Evolutionary conservation across 2,113 vertebrate genomes (phyloP).

Genomic region (Phalacrocorax pelagicus): DNA sequence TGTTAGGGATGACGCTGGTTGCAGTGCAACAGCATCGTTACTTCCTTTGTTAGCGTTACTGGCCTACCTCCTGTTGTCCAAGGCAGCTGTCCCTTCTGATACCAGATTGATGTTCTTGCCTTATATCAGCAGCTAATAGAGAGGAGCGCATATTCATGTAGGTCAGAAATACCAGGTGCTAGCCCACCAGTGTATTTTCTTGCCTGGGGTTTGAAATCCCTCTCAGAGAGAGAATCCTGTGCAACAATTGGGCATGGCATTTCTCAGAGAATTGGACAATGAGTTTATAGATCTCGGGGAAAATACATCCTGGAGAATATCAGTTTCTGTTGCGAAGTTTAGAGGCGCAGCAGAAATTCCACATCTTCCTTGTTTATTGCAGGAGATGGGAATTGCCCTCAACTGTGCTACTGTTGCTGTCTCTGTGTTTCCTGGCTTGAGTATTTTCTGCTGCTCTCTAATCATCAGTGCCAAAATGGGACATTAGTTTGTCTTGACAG

Average conservation of each 20-base stretch:
- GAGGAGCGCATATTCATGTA: fast-evolving
- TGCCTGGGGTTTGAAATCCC: not conserved
- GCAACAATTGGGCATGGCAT: not conserved
- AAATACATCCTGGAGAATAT: not conserved
- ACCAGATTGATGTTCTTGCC: not conserved
- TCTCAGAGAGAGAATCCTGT: not conserved
- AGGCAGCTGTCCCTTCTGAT: not conserved
- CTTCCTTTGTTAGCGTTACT: not conserved
- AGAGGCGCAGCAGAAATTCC: not conserved
- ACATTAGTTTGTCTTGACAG: not conserved
- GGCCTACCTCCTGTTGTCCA: not conserved
- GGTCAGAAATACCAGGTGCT: not conserved
- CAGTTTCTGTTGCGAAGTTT: not conserved
- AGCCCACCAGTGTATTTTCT: not conserved
- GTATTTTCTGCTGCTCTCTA: not conserved
- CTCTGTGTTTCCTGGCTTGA: not conserved
- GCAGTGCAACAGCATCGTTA: not conserved
- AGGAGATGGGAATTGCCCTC: not conserved
- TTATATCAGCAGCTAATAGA: not conserved
- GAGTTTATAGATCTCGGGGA: not conserved
- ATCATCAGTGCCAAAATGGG: not conserved
- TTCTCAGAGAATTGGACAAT: not conserved
- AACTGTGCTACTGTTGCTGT: not conserved
- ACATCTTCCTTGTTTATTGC: not conserved
- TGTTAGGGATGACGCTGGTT: not conserved